These are phyloP conservation scores for Apamea crenata DNA, from an alignment of 2,888 invertebrate genomes.

Conservation along the genomic window DNA sequence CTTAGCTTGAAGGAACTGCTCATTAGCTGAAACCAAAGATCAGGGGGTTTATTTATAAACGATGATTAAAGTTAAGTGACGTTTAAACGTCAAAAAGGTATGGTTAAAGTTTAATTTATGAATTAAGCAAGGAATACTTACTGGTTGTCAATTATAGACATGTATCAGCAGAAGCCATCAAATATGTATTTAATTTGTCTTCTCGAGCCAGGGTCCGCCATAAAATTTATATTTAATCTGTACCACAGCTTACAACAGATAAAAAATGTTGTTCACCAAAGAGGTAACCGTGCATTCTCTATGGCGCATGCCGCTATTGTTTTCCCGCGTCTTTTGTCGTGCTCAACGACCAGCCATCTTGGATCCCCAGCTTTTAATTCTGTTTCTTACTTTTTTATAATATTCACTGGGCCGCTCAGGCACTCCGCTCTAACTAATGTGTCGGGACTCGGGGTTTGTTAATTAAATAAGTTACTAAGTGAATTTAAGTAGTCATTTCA, in stretches of 20 bases:
- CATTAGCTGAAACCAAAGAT: conserved; percentile 4
- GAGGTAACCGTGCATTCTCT: conserved; percentile 74
- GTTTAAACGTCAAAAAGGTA: no score
- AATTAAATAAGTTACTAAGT: background rate
- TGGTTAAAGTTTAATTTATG: no score
- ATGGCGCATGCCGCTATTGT: conserved; percentile 76
- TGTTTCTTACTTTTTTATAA: conserved; percentile 33
- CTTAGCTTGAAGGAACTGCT: conserved; percentile 4
- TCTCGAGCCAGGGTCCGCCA: background rate
- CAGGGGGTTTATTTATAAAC: no score
- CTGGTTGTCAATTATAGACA: background rate
- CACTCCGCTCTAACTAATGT: conserved; percentile 1
- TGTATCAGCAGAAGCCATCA: background rate
- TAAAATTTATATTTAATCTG: conserved; percentile 21
- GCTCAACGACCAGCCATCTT: conserved; percentile 69
- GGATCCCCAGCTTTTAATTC: conserved; percentile 69
- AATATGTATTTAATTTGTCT: background rate
- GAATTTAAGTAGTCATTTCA: background rate
- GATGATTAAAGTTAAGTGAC: no score
- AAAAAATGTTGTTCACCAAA: conserved; percentile 60
- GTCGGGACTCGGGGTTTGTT: background rate
- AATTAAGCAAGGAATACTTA: background rate
- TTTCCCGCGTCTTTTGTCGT: conserved; percentile 82
- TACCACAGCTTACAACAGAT: conserved; percentile 27
- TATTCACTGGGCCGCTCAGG: background rate